Evolutionary conservation across 2,888 invertebrate species (phyloP).

Genomic region (Isotomurus palustris): DNA sequence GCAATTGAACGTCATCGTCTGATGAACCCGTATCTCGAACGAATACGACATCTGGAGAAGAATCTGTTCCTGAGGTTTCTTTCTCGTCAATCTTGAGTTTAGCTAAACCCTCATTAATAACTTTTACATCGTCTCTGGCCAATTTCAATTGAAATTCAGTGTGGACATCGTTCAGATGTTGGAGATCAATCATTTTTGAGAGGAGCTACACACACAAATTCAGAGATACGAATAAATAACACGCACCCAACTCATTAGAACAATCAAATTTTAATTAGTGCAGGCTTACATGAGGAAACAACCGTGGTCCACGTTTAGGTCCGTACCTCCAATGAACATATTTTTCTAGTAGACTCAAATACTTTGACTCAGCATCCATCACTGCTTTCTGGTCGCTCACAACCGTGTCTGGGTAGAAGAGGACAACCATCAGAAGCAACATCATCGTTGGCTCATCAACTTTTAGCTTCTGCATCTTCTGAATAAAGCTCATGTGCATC

Average conservation of each 20-base stretch:
- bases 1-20: not conserved
- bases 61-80: too few relatives aligned
- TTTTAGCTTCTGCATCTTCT: conserved; percentile 49
- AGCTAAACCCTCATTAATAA: conserved; percentile 47
- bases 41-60: conserved; percentile 39
- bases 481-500: conserved; percentile 51
- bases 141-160: conserved; percentile 47
- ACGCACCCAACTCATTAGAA: too few relatives aligned
- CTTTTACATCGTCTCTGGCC: conserved; percentile 46
- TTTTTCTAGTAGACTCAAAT: conserved; percentile 47
- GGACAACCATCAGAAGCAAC: conserved; percentile 51
- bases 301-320: conserved; percentile 18
- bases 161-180: conserved; percentile 49
- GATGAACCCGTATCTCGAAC: not conserved
- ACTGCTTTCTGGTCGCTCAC: conserved; percentile 48
- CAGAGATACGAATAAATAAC: too few relatives aligned
- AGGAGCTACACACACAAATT: conserved; percentile 49
- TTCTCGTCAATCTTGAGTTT: conserved; percentile 45
- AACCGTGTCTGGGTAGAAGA: conserved; percentile 51
- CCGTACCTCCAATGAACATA: conserved; percentile 39
- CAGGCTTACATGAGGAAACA: conserved; percentile 35
- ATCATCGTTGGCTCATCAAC: conserved; percentile 51
- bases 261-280: too few relatives aligned
- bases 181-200: conserved; percentile 51
- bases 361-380: conserved; percentile 50